Conservation (phyloP, 2,888 invertebrate species). For the Psylliodes chrysocephalus region DNA sequence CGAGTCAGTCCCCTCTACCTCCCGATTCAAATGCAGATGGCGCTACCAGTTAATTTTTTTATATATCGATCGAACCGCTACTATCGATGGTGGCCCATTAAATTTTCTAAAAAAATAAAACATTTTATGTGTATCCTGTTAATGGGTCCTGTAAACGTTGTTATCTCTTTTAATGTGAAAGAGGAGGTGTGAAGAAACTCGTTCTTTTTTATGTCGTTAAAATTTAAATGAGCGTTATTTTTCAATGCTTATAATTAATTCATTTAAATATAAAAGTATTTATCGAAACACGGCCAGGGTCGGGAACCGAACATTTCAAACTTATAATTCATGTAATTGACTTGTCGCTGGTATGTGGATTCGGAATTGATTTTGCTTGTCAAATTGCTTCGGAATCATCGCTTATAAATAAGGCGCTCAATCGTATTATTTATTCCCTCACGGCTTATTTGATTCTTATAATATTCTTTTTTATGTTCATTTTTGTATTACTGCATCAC, state of each 20-base stretch:
- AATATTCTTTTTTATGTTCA: too few relatives aligned
- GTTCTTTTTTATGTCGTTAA: slow-evolving; percentile 55
- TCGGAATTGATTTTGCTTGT: slow-evolving; percentile 40
- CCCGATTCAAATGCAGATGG: not conserved
- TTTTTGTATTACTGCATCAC: too few relatives aligned
- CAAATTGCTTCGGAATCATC: slow-evolving; percentile 1
- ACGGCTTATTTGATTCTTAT: too few relatives aligned
- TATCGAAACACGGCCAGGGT: slow-evolving; percentile 53
- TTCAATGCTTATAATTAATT: slow-evolving; percentile 58
- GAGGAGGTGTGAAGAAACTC: slow-evolving; percentile 57
- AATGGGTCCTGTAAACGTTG: slow-evolving; percentile 48
- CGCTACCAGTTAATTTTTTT: slow-evolving; percentile 16
- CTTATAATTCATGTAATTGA: slow-evolving; percentile 50
- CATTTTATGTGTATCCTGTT: slow-evolving; percentile 47
- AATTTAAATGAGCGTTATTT: slow-evolving; percentile 55
- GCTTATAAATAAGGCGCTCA: not conserved
- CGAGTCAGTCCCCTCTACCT: too few relatives aligned
- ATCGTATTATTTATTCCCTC: not conserved
- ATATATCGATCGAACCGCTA: slow-evolving; percentile 5
- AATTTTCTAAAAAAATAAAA: slow-evolving; percentile 45
- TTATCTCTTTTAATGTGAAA: slow-evolving; percentile 50
- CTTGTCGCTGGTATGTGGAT: slow-evolving; percentile 45
- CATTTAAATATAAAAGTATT: slow-evolving; percentile 59
- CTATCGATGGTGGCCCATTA: slow-evolving; percentile 41
- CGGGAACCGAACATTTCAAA: slow-evolving; percentile 48